Evolutionary conservation across 2,888 invertebrate genomes (phyloP), one percentile per base, ranked within the genome.

Genomic region (Julus scanicus): DNA sequence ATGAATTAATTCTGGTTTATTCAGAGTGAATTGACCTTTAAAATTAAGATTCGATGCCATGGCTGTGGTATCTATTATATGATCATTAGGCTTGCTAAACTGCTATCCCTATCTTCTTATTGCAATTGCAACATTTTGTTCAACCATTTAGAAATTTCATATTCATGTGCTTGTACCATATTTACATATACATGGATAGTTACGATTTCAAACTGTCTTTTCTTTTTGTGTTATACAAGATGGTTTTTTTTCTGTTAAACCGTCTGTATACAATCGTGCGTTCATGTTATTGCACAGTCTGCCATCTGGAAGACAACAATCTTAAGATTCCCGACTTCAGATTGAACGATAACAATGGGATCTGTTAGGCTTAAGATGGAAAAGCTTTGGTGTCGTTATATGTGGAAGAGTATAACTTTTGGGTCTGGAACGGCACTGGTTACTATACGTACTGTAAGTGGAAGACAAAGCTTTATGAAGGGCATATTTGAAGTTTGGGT

Each of bases 251-350:
- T 20, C 9, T n/a, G 63, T 20, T 20, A 71, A 71, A 20, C 44
- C 63, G 20, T 13, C 11, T 3, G 53, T 53, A 53, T 17, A 53
- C 17, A 53, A 6, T 49, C 49, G 49, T 49, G 1, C 6, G 13
- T 53, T 53, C 53, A 17, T 71, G 9, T 71, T 71, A 71, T 20
- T 71, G 63, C 63, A 6, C n/a, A 20, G n/a, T 71, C 63, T 71
- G 20, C 63, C 63, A 20, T 71, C 63, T 71, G 63, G 63, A 71
- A 71, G 63, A 71, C 63, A 20, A 71, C 63, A 71, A 71, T 71
- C 20, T 71, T 71, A 20, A 71, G 63, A 71, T 20, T 8, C 20
- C 20, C n/a, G 17, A 71, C 63, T 71, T 71, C 63, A 29, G 20
- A 71, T 71, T 71, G 63, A 71, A 71, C 20, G 63, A 71, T 71